Evolutionary conservation across 2,888 invertebrate species (phyloP).

Genomic region (Sturmia bella): DNA sequence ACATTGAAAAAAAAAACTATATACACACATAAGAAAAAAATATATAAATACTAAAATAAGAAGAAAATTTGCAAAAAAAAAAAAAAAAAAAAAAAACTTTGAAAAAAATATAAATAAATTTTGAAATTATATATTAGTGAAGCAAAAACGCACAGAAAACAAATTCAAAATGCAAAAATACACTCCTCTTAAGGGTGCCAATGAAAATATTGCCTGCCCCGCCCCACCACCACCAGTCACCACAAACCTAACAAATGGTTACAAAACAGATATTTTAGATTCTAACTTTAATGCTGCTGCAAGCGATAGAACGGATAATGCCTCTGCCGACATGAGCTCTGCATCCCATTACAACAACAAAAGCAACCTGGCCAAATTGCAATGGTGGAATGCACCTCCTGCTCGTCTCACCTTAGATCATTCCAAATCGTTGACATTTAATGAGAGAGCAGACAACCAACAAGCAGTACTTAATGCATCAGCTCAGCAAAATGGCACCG

Average conservation of each 20-base stretch:
- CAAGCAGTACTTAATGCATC: constrained; percentile 33
- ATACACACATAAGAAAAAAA: background rate
- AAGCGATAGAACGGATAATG: constrained; percentile 26
- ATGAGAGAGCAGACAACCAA: constrained; percentile 11
- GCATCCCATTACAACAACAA: constrained; percentile 73
- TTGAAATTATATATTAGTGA: constrained; percentile 37
- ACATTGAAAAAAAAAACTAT: constrained; percentile 21
- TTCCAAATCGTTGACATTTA: constrained; percentile 9
- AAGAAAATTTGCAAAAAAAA: constrained; percentile 8
- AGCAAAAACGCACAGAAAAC: constrained; percentile 49
- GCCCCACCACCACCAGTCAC: constrained; percentile 13
- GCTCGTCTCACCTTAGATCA: constrained; percentile 53
- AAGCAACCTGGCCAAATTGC: constrained; percentile 75
- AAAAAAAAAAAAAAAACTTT: constrained; percentile 2
- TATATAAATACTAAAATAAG: constrained; percentile 27
- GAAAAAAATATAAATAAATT: constrained; percentile 26
- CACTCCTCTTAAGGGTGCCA: constrained; percentile 53
- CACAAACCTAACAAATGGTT: constrained; percentile 45
- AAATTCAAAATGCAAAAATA: constrained; percentile 64
- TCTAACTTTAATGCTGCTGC: constrained; percentile 4
- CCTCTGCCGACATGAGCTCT: background rate
- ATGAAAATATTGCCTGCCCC: constrained; percentile 10
- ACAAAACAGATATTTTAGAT: constrained; percentile 29
- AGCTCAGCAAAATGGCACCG: constrained; percentile 34
- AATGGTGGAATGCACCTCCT: constrained; percentile 77